Evolutionary conservation across 2,113 vertebrate species (phyloP).

Genomic region (Glaucidium brasilianum): DNA sequence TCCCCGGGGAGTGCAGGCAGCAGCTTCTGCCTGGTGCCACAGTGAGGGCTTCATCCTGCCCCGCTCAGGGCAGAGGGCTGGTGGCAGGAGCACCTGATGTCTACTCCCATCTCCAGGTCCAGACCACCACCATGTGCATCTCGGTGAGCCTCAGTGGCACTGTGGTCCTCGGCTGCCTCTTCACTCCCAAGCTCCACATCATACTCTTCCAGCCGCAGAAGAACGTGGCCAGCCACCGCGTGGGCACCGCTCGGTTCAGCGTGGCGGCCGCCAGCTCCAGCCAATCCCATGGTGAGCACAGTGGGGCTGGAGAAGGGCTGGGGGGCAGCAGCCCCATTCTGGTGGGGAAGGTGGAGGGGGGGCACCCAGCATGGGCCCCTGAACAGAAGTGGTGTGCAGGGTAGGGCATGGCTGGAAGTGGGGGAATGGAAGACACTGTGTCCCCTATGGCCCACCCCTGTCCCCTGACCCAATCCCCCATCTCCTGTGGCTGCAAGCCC

Average conservation of each 20-base stretch:
- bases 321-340: neutral
- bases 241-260: constrained; percentile 86
- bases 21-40: neutral
- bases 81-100: neutral
- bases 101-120: constrained; percentile 80
- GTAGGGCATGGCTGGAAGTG: neutral
- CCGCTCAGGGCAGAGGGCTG: neutral
- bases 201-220: constrained; percentile 99
- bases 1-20: neutral
- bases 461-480: neutral
- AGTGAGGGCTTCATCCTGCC: neutral
- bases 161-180: constrained; percentile 94
- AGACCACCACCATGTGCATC: constrained; percentile 98
- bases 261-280: constrained; percentile 81
- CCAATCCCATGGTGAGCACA: constrained; percentile 81
- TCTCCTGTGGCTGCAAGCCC: neutral
- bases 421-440: neutral
- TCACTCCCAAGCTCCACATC: constrained; percentile 94
- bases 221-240: constrained; percentile 88
- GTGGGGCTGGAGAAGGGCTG: neutral
- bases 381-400: neutral
- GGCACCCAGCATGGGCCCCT: neutral
- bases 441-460: neutral
- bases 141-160: constrained; percentile 97
- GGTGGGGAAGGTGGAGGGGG: no score